phyloP scores from a whole-genome alignment of 2,113 vertebrate species.

The Cinclus mexicanus region DNA sequence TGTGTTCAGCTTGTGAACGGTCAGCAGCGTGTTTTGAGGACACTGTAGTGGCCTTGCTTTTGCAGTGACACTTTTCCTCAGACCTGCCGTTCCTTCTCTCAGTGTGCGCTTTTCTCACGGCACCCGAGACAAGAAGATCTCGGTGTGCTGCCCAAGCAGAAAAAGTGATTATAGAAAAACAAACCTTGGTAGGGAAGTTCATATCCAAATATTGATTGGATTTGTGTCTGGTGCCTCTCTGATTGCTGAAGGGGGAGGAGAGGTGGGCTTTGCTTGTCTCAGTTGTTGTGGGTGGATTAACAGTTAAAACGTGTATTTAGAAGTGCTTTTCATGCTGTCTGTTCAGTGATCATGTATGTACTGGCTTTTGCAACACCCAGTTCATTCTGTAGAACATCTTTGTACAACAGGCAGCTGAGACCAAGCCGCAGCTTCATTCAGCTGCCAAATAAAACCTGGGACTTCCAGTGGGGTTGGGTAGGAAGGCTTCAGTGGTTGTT shows the following conservation, averaged over 20 bases:
- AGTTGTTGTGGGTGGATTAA: neutral
- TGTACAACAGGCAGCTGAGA: rapidly evolving
- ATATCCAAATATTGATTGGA: neutral
- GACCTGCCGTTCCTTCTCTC: neutral
- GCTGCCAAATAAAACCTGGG: neutral
- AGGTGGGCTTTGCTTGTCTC: neutral
- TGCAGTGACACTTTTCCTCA: neutral
- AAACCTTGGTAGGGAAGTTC: neutral
- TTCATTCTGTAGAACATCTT: neutral
- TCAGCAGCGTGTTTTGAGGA: neutral
- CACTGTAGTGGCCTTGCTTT: neutral
- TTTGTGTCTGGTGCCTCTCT: neutral
- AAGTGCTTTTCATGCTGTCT: neutral
- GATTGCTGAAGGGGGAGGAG: neutral
- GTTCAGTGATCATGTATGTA: neutral
- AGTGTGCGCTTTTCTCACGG: neutral
- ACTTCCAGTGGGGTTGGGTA: neutral
- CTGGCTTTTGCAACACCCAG: neutral
- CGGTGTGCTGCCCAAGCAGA: neutral
- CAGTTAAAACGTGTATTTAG: neutral
- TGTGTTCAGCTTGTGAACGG: rapidly evolving
- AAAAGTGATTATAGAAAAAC: neutral
- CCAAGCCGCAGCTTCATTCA: neutral
- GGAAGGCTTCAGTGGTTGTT: neutral
- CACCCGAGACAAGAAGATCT: neutral